Conservation (phyloP, 2,888 invertebrate species). For the Thysanoteuthis rhombus region DNA sequence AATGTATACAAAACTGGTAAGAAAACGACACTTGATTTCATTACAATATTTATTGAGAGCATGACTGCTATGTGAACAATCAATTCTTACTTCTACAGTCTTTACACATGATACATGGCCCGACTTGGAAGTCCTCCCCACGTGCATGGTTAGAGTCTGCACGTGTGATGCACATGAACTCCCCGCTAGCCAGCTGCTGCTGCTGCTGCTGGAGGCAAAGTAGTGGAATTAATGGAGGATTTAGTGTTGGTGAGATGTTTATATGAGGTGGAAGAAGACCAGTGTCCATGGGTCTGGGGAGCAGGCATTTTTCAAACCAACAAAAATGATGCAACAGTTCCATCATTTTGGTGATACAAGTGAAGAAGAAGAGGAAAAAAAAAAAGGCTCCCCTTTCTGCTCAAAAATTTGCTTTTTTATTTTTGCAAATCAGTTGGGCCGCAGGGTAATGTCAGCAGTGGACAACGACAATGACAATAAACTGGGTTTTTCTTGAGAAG, state of each 20-base stretch:
- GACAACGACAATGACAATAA: constrained; percentile 12
- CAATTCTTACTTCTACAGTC: constrained; percentile 31
- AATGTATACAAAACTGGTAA: constrained; percentile 27
- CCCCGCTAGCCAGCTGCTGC: not conserved
- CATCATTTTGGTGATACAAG: not conserved
- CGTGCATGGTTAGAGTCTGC: not conserved
- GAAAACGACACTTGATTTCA: constrained; percentile 30
- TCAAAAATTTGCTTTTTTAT: not conserved
- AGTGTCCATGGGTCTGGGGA: not conserved
- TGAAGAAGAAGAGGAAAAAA: not conserved
- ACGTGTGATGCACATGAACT: not conserved
- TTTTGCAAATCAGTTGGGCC: not conserved
- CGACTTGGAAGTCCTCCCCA: not conserved
- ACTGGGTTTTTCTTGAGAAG: not conserved
- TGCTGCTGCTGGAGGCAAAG: not conserved
- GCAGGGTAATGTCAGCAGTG: not conserved
- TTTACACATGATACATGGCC: constrained; percentile 32
- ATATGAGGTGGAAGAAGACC: constrained; percentile 12
- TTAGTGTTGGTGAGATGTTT: not conserved
- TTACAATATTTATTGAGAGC: constrained; percentile 33
- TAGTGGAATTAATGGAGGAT: not conserved
- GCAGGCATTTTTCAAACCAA: not conserved
- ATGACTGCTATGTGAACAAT: constrained; percentile 33
- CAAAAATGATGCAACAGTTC: not conserved
- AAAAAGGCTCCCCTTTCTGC: not conserved